Evolutionary conservation across 2,888 invertebrate genomes (phyloP).

Genomic region (Caenorhabditis imperialis): DNA sequence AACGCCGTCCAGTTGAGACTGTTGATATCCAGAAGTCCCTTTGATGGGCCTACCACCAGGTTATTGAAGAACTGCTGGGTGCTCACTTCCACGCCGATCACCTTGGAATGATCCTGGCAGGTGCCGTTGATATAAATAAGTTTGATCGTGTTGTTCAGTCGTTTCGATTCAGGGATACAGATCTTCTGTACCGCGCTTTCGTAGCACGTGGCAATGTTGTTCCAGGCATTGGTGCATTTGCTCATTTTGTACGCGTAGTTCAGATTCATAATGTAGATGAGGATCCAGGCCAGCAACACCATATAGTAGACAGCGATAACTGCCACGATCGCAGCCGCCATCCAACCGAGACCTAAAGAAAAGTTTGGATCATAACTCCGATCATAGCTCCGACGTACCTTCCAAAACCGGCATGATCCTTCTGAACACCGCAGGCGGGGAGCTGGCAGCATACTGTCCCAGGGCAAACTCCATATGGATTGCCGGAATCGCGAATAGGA

Average conservation of each 20-base stretch:
- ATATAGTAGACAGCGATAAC: constrained; percentile 76
- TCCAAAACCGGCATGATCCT: constrained; percentile 40
- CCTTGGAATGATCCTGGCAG: constrained; percentile 1
- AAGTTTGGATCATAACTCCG: too few species aligned
- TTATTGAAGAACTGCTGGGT: constrained; percentile 53
- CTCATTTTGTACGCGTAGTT: constrained; percentile 19
- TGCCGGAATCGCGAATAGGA: constrained; percentile 78
- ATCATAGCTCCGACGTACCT: constrained; percentile 79
- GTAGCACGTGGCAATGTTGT: constrained; percentile 22
- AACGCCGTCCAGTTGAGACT: constrained; percentile 63
- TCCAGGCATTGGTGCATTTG: constrained; percentile 51
- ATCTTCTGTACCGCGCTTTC: constrained; percentile 5
- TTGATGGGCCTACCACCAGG: constrained; percentile 62
- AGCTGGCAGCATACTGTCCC: constrained; percentile 69
- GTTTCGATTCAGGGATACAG: neutral
- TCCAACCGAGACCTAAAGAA: constrained; percentile 88
- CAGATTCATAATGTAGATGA: constrained; percentile 58
- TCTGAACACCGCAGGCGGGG: constrained; percentile 34
- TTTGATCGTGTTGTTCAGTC: neutral
- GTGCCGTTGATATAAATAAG: constrained; percentile 12
- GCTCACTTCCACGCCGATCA: neutral
- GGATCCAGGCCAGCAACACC: constrained; percentile 71
- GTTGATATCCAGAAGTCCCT: constrained; percentile 60
- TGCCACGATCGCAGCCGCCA: constrained; percentile 93
- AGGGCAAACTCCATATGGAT: constrained; percentile 77